These are phyloP conservation scores for Chrysochloris asiatica DNA, from an alignment of 2,113 vertebrate genomes.

Conservation along the genomic window DNA sequence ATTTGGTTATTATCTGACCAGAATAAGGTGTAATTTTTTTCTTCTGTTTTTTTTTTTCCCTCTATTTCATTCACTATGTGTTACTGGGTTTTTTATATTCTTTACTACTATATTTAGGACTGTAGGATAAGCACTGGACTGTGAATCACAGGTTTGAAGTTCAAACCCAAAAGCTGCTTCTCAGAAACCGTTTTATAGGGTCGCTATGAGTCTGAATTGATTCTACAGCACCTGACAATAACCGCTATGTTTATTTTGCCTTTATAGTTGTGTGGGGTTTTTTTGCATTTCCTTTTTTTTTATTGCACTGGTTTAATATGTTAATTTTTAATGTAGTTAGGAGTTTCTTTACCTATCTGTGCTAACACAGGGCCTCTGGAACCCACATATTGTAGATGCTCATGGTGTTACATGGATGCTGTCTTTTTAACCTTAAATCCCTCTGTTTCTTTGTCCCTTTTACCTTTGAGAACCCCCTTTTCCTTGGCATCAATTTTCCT, in stretches of 20 bases:
- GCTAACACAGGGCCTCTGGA: background rate
- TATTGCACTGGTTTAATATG: background rate
- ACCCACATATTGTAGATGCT: background rate
- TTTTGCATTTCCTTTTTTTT: background rate
- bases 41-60: background rate
- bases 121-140: no score
- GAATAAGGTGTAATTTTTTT: background rate
- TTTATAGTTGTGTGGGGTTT: no score
- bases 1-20: background rate
- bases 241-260: conserved; percentile 23
- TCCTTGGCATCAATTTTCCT: conserved; percentile 11
- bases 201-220: no score
- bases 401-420: background rate
- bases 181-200: no score
- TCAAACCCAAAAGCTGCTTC: no score
- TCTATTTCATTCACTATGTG: background rate
- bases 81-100: conserved; percentile 34
- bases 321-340: background rate
- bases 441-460: background rate
- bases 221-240: no score
- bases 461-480: background rate
- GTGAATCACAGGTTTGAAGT: no score
- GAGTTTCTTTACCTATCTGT: background rate
- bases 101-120: no score
- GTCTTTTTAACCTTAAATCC: background rate